Base-by-base conservation (phyloP, 2,113 vertebrate species). In the Orthochromis malagaraziensis region DNA sequence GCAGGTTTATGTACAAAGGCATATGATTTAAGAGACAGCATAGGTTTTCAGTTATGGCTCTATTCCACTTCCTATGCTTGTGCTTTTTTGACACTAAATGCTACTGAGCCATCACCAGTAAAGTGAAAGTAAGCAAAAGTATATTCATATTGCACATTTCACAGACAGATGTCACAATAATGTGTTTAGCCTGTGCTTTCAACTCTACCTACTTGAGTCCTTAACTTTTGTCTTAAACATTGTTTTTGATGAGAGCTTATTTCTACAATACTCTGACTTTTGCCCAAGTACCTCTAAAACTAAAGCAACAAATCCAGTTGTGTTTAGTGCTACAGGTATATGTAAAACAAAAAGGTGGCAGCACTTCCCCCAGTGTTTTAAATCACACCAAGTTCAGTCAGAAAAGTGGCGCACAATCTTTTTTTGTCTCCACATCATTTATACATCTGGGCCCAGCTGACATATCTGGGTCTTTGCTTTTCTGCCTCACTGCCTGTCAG, bases 391-490 rank as follows among this genome's bases (percentile, higher is more conserved):
- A 45, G 21, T 77, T 86, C 7, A 24, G 55, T 21, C 24, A 57
- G 77, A 55, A 83, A 89, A 85, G 70, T 57, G 75, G 31, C 9
- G 79, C 65, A 3, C 31, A 35, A 51, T 83, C 49, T 81, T 84
- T 82, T 45, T 83, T 75, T 85, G 81, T 53, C 79, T 63, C 45
- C 83, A 31, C 86, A 87, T 91, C 84, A 81, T 84, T 93, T 82
- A 70, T 88, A 85, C 87, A 87, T 84, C 84, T 88, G 57, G 82
- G 47, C 77, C 80, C 65, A 47, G 84, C 87, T 94, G 95, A 95
- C 92, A 92, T 91, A 93, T 94, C 91, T 94, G 89, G 91, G 93
- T 38, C 94, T 89, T 68, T 51, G 80, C 87, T 93, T 51, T 94
- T 95, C 92, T 87, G 91, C 84, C 57, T 93, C 47, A n/a, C 84